Conservation (phyloP, 1,140 invertebrate genomes). For the Antheraea pernyi region DNA sequence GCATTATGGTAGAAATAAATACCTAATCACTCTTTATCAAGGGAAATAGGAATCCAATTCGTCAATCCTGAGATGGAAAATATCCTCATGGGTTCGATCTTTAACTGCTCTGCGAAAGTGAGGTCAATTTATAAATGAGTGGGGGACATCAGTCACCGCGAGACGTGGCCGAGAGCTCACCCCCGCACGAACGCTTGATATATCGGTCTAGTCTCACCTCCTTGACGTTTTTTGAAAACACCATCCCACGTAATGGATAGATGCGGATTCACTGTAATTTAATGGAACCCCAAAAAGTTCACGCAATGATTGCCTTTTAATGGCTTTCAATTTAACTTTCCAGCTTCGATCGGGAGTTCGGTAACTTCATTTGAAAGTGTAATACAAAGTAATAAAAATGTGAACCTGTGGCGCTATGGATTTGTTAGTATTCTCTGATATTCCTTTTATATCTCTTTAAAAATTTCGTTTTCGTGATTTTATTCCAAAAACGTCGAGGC, state of each 20-base stretch:
- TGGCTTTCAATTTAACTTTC: conserved; percentile 63
- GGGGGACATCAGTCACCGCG: conserved; percentile 49
- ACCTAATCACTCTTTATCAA: background rate
- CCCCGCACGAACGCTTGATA: conserved; percentile 45
- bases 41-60: conserved; percentile 16
- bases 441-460: background rate
- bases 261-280: conserved; percentile 45
- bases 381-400: conserved; percentile 13
- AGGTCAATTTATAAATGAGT: conserved; percentile 62
- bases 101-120: conserved; percentile 40
- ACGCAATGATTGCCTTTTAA: conserved; percentile 57
- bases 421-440: background rate
- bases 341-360: conserved; percentile 48
- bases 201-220: conserved; percentile 46
- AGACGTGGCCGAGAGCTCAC: conserved; percentile 27
- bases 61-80: conserved; percentile 4
- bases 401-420: background rate
- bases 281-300: conserved; percentile 38
- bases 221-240: conserved; percentile 56
- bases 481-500: no score
- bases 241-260: conserved; percentile 48
- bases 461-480: no score
- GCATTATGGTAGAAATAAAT: conserved; percentile 8
- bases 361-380: conserved; percentile 47
- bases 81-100: conserved; percentile 33